Evolutionary conservation across 2,888 invertebrate species (phyloP), one percentile per base, ranked within the genome.

Genomic region (Caenorhabditis parvicauda): DNA sequence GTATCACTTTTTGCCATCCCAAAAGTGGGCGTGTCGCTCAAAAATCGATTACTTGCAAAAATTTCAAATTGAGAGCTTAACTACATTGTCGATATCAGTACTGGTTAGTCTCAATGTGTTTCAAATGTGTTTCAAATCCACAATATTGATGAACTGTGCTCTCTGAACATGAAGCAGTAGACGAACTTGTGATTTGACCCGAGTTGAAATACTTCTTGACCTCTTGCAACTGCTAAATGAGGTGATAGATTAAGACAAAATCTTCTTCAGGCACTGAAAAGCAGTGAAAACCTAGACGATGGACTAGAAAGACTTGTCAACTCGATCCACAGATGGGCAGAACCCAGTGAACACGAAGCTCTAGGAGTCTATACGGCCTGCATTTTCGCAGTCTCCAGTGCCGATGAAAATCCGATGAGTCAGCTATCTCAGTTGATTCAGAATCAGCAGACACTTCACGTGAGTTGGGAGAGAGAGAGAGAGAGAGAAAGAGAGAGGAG

Each of bases 321-420:
- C 22, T 64, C 59, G 29, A 29, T 69, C 24, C 25, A 19, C 0
- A 35, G 59, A 48, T 69, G 66, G 45, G 54, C 66, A 6, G 70
- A 67, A 41, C 70, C 70, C 88, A 82, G 83, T 17, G 95, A 96
- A 81, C 95, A 96, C 85, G 98, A 98, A 84, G 96, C 92, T 81
- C 89, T 92, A 0, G 90, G 81, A 42, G 82, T 83, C 49, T 84
- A 82, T 70, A 66, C 85, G 9, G 82, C 83, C 17, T 85, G 84
- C 76, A 78, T 87, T 52, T 84, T 86, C 76, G 86, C 86, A 14
- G 86, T 86, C 28, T 85, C 86, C 12, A 84, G 86, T 2, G 78
- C 78, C 39, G 85, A 86, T 68, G 76, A 82, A 28, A 84, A 85
- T 84, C 89, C 92, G 5, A 83, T 91, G 59, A 91, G 91, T 69